Base-by-base conservation (phyloP, 2,113 vertebrate genomes). In the Paradoxurus hermaphroditus region DNA sequence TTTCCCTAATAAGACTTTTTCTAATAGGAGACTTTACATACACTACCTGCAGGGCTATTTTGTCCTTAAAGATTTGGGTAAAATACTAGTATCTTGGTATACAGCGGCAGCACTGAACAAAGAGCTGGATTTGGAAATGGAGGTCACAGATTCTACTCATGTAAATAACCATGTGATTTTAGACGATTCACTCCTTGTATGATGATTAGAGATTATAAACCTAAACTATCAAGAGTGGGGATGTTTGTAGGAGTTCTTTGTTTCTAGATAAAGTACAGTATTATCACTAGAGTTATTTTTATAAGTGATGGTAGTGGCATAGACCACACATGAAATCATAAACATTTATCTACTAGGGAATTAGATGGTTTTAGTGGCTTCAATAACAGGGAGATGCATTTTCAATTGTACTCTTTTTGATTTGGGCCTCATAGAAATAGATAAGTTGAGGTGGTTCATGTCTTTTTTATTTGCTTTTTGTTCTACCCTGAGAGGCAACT, bases 281-380 rank as follows among this genome's bases (percentile, higher is more conserved):
- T n/a, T n/a, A 41, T 79, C 91, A 41, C 31, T 73, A 73, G 8
- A 83, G 21, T 96, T 93, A 65, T 84, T 91, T 93, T 85, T 81
- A 63, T 78, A 70, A 62, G 7, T 85, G 23, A 88, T 79, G 27
- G 59, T 86, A 44, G 15, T 83, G 14, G 23, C 31, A 73, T 25
- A 87, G 31, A 29, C 4, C 21, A 86, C 31, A 10, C 1, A 59
- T 53, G 8, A 95, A 56, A 73, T 89, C 75, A 81, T 27, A 41
- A 86, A 53, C 25, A 39, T 7, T 67, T 59, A 49, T 63, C 85
- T 51, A 44, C 44, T 34, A 73, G 44, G 63, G 34, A 89, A 81
- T 89, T 31, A 51, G 18, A 21, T 7, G 15, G 6, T 84, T 59
- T 89, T 44, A 53, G 2, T 92, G 41, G 29, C 6, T 86, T 87